Percentiles rank a stretch among this genome's conserved stretches.
These are phyloP conservation scores for Eciton burchellii DNA, from an alignment of 1,140 invertebrate species.

Conservation along the genomic window DNA sequence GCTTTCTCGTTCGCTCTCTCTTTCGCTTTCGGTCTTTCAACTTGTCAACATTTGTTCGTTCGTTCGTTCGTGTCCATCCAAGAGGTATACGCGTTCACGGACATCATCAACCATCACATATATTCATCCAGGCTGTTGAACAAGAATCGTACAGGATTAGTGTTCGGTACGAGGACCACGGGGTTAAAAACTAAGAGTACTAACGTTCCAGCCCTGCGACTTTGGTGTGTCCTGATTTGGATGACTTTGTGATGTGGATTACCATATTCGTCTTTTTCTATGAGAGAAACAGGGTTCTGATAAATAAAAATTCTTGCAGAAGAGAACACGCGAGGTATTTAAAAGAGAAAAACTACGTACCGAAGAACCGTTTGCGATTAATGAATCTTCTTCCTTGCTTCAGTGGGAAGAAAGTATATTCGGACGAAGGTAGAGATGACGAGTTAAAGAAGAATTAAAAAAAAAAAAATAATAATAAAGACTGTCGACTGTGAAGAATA, in stretches of 20 bases:
- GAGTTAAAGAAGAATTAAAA: background rate
- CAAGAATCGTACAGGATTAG: constrained; percentile 56
- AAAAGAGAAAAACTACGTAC: background rate
- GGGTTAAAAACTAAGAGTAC: constrained; percentile 19
- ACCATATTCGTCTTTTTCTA: constrained; percentile 1
- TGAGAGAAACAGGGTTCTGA: background rate
- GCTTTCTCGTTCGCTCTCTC: constrained; percentile 33
- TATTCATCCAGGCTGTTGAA: constrained; percentile 66
- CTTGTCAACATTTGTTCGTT: constrained; percentile 49
- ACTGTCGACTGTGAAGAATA: background rate
- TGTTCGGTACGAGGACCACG: background rate
- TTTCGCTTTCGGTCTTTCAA: constrained; percentile 33
- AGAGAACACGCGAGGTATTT: background rate
- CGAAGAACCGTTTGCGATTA: constrained; percentile 15
- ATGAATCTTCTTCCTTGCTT: background rate
- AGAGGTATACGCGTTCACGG: constrained; percentile 39
- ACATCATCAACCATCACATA: constrained; percentile 52
- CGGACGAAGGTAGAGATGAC: background rate
- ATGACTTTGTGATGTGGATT: constrained; percentile 5
- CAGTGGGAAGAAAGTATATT: constrained; percentile 9
- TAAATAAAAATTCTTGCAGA: background rate
- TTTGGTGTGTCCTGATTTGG: constrained; percentile 13
- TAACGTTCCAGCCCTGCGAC: constrained; percentile 1
- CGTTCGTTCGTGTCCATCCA: constrained; percentile 8
- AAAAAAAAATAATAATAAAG: background rate